phyloP scores from a whole-genome alignment of 2,888 invertebrate genomes.

The Danaus chrysippus region DNA sequence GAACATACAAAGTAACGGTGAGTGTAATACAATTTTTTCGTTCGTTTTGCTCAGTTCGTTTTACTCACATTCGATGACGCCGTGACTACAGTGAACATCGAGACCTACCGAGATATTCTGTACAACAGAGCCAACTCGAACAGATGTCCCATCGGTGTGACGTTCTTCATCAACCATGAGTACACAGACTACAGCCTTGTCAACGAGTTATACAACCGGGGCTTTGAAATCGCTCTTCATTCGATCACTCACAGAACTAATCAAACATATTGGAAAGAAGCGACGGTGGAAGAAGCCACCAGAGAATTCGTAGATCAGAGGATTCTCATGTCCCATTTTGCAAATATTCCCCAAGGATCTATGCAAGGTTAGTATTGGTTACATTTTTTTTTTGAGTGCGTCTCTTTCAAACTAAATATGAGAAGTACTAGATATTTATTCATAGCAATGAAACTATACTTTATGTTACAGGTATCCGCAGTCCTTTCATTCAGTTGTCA shows the following conservation, averaged over 20 bases:
- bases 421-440: neutral
- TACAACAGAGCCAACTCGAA: constrained; percentile 80
- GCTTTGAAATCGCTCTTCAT: constrained; percentile 85
- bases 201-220: constrained; percentile 77
- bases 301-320: constrained; percentile 81
- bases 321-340: constrained; percentile 69
- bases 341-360: constrained; percentile 66
- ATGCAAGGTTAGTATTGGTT: constrained; percentile 49
- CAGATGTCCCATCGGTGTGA: constrained; percentile 80
- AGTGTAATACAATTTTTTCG: constrained; percentile 25
- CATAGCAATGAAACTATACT: neutral
- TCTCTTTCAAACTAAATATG: neutral
- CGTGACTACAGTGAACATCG: constrained; percentile 74
- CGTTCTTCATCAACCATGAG: constrained; percentile 86
- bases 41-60: constrained; percentile 84
- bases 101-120: constrained; percentile 75
- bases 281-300: constrained; percentile 67
- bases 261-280: constrained; percentile 79
- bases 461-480: constrained; percentile 61
- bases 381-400: neutral
- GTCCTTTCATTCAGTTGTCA: constrained; percentile 77
- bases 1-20: neutral
- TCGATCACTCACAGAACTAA: constrained; percentile 80
- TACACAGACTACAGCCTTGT: constrained; percentile 83
- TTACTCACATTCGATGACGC: constrained; percentile 84